phyloP scores from a whole-genome alignment of 1,140 invertebrate genomes.

The Oncopodura yosiiana region DNA sequence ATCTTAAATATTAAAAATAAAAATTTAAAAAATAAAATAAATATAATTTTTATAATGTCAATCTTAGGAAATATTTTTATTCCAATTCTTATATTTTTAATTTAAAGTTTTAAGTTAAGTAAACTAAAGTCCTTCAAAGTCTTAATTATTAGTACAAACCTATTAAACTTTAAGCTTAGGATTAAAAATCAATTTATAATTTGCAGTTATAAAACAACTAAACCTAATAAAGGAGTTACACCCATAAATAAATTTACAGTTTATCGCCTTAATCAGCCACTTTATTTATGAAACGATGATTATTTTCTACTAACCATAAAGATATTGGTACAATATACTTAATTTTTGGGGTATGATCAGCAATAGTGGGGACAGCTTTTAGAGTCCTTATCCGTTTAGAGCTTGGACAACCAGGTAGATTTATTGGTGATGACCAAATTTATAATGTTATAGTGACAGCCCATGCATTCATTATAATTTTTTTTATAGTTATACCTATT shows the following conservation, averaged over 20 bases:
- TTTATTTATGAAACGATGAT: slow-evolving; percentile 44
- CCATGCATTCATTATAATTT: slow-evolving; percentile 68
- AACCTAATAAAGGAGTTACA: slow-evolving; percentile 8
- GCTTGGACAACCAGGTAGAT: slow-evolving; percentile 48
- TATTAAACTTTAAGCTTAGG: slow-evolving; percentile 23
- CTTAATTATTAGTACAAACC: slow-evolving; percentile 13
- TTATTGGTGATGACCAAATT: slow-evolving; percentile 57
- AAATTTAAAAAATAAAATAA: slow-evolving; percentile 3
- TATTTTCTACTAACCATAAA: slow-evolving; percentile 64
- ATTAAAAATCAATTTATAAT: slow-evolving; percentile 7
- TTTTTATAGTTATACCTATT: slow-evolving; percentile 66
- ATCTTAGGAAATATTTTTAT: slow-evolving; percentile 6
- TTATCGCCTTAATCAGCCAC: slow-evolving; percentile 40
- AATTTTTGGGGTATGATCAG: slow-evolving; percentile 56
- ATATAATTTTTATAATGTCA: not conserved
- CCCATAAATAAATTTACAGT: slow-evolving; percentile 33
- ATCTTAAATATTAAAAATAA: not conserved
- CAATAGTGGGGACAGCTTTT: slow-evolving; percentile 52
- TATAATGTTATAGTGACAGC: slow-evolving; percentile 61
- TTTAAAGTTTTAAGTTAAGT: slow-evolving; percentile 29
- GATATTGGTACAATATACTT: slow-evolving; percentile 66
- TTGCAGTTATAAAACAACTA: slow-evolving; percentile 24
- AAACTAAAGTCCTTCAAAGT: slow-evolving; percentile 32
- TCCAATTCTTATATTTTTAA: slow-evolving; percentile 14
- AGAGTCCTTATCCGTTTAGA: slow-evolving; percentile 58